Base-by-base conservation (phyloP, 2,797 vertebrate species). In the Heterohyrax brucei region DNA sequence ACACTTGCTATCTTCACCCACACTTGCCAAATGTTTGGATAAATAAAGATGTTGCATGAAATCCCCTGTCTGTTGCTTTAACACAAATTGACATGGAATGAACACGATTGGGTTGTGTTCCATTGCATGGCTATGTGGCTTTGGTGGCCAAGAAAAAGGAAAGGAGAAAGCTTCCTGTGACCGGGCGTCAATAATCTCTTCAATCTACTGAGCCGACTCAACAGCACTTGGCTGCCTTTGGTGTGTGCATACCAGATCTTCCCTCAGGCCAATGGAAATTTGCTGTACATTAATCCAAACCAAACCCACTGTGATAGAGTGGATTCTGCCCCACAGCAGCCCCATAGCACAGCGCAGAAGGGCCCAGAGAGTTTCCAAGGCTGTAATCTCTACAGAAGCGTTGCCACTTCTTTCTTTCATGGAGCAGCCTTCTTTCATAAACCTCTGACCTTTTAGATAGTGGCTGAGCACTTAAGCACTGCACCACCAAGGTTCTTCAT, bases 11-110 rank as follows among this genome's bases (percentile, higher is more conserved):
- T 92, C 84, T 73, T 92, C 77, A 94, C 88, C 64, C 83, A 96
- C 64, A 91, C 76, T 73, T 82, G n/a, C 68, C 96, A 96, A 97
- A 97, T 94, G 92, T 94, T 97, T 98, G 95, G 87, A 87, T 95
- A 95, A 96, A 97, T 95, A 95, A 96, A 97, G 95, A 96, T 96
- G 95, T 46, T 88, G 39, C 50, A 59, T 93, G 82, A 95, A 94
- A 93, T 92, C 73, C 79, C 86, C 87, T 95, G 3, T 94, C 81
- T 94, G 91, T 94, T 78, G 56, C 82, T 89, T 89, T 68, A 85
- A 90, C 75, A 80, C 88, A 83, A 77, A 91, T 33, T 78, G 62
- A 64, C 92, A 92, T 21, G 76, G 21, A 93, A 50, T 53, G 33
- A 89, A 68, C 22, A 82, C 26, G 61, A 39, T 30, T 59, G 1